A percentile compares a stretch with the other conserved stretches of the same genome.
Conservation (phyloP, 1,140 invertebrate genomes). For the Drosophila pectinifera region DNA sequence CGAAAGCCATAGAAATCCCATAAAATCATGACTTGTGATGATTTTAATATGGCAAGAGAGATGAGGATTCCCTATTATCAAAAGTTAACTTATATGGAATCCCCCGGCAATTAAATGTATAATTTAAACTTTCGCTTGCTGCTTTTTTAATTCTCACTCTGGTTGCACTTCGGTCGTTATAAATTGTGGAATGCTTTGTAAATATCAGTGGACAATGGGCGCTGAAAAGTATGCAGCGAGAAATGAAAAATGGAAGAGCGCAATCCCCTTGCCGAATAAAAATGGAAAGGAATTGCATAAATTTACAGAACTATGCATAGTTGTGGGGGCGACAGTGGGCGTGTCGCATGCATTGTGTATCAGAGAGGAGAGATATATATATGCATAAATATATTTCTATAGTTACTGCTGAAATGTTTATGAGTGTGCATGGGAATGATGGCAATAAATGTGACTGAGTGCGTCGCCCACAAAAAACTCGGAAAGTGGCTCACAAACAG, state of each 20-base stretch:
- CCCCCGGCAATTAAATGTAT: not conserved
- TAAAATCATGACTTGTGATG: not conserved
- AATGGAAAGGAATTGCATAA: conserved; percentile 54
- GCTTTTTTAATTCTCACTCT: conserved; percentile 4
- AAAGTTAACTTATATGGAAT: not conserved
- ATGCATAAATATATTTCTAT: conserved; percentile 41
- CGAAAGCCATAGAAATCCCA: not conserved
- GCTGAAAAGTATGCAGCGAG: conserved; percentile 29
- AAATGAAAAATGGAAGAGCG: conserved; percentile 19
- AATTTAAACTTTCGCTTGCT: not conserved
- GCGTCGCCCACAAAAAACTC: conserved; percentile 5
- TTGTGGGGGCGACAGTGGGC: conserved; percentile 23
- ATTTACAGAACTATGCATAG: conserved; percentile 55
- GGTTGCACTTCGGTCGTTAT: conserved; percentile 3
- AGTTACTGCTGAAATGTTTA: conserved; percentile 55
- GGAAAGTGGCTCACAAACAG: conserved; percentile 1
- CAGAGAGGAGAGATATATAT: conserved; percentile 14
- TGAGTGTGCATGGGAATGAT: conserved; percentile 26
- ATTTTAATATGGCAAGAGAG: not conserved
- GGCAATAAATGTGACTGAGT: conserved; percentile 49
- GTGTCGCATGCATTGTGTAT: conserved; percentile 44
- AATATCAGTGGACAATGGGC: conserved; percentile 34
- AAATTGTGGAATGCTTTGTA: conserved; percentile 32
- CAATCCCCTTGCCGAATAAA: conserved; percentile 30
- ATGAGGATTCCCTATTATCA: too few species aligned